A percentile compares a stretch with the other conserved stretches of the same genome.
These are phyloP conservation scores for Scrobipalpa costella DNA, from an alignment of 2,888 invertebrate species.

Conservation along the genomic window DNA sequence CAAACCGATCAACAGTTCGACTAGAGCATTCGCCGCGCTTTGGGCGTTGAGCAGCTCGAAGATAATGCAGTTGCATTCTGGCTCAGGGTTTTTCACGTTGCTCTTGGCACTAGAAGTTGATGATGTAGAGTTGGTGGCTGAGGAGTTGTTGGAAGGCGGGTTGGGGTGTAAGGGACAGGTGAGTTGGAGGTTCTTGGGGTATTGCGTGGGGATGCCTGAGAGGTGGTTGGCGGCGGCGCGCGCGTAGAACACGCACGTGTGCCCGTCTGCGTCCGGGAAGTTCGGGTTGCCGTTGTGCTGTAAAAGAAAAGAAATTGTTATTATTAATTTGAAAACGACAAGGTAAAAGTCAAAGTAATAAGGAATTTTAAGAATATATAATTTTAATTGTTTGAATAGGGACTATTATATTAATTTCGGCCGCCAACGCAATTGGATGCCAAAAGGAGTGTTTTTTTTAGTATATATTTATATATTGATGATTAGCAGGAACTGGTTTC, in stretches of 20 bases:
- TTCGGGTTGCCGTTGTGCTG: slow-evolving; percentile 97
- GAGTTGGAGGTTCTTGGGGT: slow-evolving; percentile 63
- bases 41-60: slow-evolving; percentile 72
- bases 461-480: too few relatives aligned
- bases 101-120: slow-evolving; percentile 58
- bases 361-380: too few relatives aligned
- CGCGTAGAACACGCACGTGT: slow-evolving; percentile 77
- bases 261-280: slow-evolving; percentile 86
- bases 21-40: slow-evolving; percentile 69
- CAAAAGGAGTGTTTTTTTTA: too few relatives aligned
- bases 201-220: slow-evolving; percentile 68
- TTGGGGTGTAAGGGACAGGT: slow-evolving; percentile 67
- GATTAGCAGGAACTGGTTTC: too few relatives aligned
- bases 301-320: slow-evolving; percentile 26
- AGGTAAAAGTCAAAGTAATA: too few relatives aligned
- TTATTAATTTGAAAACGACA: not conserved
- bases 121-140: slow-evolving; percentile 56
- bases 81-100: slow-evolving; percentile 59
- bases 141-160: slow-evolving; percentile 47
- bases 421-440: too few relatives aligned
- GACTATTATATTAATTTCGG: too few relatives aligned
- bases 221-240: slow-evolving; percentile 77
- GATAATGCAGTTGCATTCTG: slow-evolving; percentile 74
- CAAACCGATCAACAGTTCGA: slow-evolving; percentile 69
- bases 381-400: too few relatives aligned